Conservation (phyloP, 2,797 vertebrate genomes). For the Phrynocephalus guinanensis region DNA sequence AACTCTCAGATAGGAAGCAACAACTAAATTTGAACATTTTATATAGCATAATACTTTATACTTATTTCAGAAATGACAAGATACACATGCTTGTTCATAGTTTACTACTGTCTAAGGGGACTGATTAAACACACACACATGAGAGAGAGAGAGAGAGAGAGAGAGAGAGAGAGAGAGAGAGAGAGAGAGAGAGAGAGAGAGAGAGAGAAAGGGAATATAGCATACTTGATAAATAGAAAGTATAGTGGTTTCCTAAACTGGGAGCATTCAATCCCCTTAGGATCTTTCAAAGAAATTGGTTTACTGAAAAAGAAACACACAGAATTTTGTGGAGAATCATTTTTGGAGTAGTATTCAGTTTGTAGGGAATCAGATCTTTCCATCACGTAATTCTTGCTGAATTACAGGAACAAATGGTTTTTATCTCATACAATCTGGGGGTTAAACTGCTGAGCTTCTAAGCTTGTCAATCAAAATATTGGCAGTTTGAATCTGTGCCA, state of each 20-base stretch:
- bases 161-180: too few relatives aligned
- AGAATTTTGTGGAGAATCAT: background rate
- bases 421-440: background rate
- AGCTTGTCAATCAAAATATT: too few relatives aligned
- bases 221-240: background rate
- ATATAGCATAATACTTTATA: conserved; percentile 5
- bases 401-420: background rate
- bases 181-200: background rate
- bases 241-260: background rate
- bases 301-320: background rate
- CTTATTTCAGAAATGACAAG: conserved; percentile 12
- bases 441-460: too few relatives aligned
- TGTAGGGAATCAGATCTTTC: background rate
- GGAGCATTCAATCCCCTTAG: background rate
- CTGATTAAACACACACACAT: background rate
- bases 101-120: background rate
- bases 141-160: background rate
- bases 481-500: too few relatives aligned
- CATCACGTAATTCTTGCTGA: background rate
- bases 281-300: background rate
- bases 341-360: background rate
- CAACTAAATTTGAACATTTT: background rate
- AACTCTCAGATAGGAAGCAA: conserved; percentile 1
- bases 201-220: background rate
- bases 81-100: background rate